Evolutionary conservation across 2,888 invertebrate genomes (phyloP).

Genomic region (Hirtodrosophila duncani): DNA sequence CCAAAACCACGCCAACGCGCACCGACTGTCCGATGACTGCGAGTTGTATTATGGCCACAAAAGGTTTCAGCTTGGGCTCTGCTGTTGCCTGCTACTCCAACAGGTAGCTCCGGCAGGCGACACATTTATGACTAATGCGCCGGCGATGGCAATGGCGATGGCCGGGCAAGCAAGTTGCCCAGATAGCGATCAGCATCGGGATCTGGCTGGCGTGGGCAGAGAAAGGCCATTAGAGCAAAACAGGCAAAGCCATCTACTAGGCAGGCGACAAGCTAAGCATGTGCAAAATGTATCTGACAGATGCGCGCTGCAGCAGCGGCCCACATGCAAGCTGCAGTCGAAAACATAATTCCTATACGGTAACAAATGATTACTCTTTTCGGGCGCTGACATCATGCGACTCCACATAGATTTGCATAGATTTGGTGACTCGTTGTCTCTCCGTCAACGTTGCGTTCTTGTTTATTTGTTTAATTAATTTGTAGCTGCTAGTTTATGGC

Average conservation of each 20-base stretch:
- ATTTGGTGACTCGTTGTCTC: conserved; percentile 7
- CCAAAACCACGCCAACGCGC: conserved; percentile 63
- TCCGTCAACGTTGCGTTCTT: conserved; percentile 23
- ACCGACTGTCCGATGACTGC: no score
- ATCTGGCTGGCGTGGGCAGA: conserved; percentile 41
- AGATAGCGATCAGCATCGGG: conserved; percentile 37
- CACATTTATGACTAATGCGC: conserved; percentile 62
- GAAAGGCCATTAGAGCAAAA: conserved; percentile 41
- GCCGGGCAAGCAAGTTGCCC: conserved; percentile 45
- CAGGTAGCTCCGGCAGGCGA: conserved; percentile 36
- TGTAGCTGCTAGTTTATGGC: conserved; percentile 55
- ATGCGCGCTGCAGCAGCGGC: conserved; percentile 40
- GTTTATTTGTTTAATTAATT: conserved; percentile 64
- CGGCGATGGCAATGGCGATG: no score
- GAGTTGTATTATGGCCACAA: no score
- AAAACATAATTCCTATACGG: no score
- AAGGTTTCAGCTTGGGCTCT: background rate
- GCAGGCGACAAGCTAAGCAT: conserved; percentile 40
- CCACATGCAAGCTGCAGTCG: conserved; percentile 32
- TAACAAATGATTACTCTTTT: conserved; percentile 22
- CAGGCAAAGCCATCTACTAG: conserved; percentile 17
- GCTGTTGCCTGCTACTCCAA: background rate
- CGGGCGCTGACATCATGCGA: conserved; percentile 59
- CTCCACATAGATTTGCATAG: conserved; percentile 59
- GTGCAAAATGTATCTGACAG: conserved; percentile 48